Percentiles rank a stretch among this genome's conserved stretches.
Conservation (phyloP, 2,113 vertebrate species). For the Eurystomus gularis region DNA sequence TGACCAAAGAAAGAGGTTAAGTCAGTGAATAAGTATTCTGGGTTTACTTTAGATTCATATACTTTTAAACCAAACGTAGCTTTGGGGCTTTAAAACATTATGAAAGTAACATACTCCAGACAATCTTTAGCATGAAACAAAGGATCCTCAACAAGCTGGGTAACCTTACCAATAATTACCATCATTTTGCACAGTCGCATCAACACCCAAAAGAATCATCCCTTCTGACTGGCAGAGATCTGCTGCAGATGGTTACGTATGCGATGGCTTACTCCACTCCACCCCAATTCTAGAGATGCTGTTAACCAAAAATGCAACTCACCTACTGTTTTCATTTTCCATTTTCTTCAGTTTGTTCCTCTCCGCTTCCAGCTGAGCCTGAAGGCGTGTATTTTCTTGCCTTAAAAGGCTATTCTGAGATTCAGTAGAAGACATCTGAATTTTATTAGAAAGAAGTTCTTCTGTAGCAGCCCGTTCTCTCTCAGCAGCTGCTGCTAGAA, state of each 20-base stretch:
- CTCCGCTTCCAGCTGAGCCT: slow-evolving; percentile 87
- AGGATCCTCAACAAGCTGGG: not conserved
- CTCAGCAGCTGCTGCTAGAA: slow-evolving; percentile 90
- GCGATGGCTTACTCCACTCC: not conserved
- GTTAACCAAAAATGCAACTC: not conserved
- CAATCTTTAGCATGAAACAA: not conserved
- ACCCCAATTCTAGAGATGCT: not conserved
- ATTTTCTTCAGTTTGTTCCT: slow-evolving; percentile 85
- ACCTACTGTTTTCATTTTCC: slow-evolving; percentile 93
- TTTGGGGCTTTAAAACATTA: not conserved
- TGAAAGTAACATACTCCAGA: not conserved
- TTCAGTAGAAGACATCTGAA: slow-evolving; percentile 87
- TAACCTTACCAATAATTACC: not conserved
- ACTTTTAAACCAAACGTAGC: not conserved
- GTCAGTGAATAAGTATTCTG: not conserved
- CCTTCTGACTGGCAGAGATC: not conserved
- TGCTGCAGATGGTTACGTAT: not conserved
- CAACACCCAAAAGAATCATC: not conserved
- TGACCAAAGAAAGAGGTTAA: not conserved
- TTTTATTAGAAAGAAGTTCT: slow-evolving; percentile 85
- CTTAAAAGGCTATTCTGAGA: slow-evolving; percentile 91
- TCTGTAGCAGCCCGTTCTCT: slow-evolving; percentile 90
- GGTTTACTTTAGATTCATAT: not conserved
- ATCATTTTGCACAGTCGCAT: accelerated
- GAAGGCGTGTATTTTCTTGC: slow-evolving; percentile 88